Conservation (phyloP, 2,888 invertebrate species). For the Catonia carolina region DNA sequence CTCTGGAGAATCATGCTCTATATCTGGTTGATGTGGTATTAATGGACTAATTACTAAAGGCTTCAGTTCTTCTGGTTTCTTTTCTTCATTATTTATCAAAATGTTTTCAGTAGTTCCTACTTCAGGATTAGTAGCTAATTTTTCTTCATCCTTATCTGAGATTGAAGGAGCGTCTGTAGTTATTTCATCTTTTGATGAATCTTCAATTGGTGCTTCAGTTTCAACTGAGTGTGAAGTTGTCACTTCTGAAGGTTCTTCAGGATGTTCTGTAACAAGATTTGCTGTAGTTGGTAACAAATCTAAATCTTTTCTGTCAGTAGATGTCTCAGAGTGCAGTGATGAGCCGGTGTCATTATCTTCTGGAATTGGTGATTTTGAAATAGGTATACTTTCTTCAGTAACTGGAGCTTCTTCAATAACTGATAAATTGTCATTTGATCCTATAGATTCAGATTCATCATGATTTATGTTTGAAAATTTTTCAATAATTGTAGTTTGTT, state of each 20-base stretch:
- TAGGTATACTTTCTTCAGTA: neutral
- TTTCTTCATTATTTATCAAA: too few relatives aligned
- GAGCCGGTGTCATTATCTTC: neutral
- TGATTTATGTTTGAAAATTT: too few relatives aligned
- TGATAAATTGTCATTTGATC: too few relatives aligned
- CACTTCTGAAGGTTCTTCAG: neutral
- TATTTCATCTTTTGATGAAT: too few relatives aligned
- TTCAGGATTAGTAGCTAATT: neutral
- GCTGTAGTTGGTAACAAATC: neutral
- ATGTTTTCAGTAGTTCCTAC: conserved; percentile 5
- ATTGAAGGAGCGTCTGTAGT: too few relatives aligned
- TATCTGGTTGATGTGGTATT: conserved; percentile 11
- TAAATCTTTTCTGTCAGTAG: too few relatives aligned
- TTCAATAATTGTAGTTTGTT: neutral
- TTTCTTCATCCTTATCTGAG: neutral
- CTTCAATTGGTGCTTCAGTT: neutral
- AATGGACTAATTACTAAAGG: conserved; percentile 10
- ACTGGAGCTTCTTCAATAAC: neutral
- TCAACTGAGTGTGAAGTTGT: neutral
- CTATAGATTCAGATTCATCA: too few relatives aligned
- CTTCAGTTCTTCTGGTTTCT: conserved; percentile 14
- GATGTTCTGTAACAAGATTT: neutral
- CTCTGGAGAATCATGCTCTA: conserved; percentile 1
- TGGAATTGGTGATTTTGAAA: neutral
- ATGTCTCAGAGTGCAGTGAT: neutral